These are phyloP conservation scores for Schizopygopsis malacanthus DNA, from an alignment of 2,797 vertebrate species.

Conservation along the genomic window DNA sequence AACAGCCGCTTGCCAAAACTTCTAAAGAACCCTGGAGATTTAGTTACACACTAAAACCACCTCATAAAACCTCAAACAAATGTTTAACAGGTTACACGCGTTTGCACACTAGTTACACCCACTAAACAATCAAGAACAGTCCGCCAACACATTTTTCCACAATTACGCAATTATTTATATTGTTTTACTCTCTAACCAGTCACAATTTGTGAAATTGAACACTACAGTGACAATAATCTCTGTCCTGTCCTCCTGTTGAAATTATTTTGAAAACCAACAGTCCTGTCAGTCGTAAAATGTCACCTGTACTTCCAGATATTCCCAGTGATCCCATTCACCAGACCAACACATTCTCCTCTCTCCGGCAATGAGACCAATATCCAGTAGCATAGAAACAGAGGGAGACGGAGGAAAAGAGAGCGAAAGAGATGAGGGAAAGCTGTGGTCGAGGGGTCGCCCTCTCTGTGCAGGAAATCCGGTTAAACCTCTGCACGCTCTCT, in stretches of 20 bases:
- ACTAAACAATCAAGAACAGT: background rate
- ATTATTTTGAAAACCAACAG: background rate
- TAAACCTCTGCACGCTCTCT: conserved; percentile 81
- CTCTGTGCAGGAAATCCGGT: conserved; percentile 81
- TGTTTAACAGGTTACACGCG: background rate
- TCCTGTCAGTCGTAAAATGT: conserved; percentile 7
- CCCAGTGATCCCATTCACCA: conserved; percentile 64
- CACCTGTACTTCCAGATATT: conserved; percentile 61
- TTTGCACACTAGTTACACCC: background rate
- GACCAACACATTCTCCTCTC: conserved; percentile 65
- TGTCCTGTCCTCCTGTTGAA: no score
- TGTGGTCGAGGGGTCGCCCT: conserved; percentile 66
- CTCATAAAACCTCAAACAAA: conserved; percentile 6
- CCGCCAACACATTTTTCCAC: background rate
- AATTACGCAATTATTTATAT: background rate
- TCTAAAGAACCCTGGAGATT: background rate
- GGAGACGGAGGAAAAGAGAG: conserved; percentile 3
- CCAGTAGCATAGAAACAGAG: conserved; percentile 30
- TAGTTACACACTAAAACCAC: background rate
- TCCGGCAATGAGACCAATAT: conserved; percentile 53
- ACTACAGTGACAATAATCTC: background rate
- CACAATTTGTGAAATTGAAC: background rate
- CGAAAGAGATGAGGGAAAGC: conserved; percentile 55
- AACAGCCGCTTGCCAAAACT: background rate
- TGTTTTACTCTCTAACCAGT: background rate